These are phyloP conservation scores for Misgurnus mizolepis DNA, from an alignment of 2,113 vertebrate species.

Conservation along the genomic window DNA sequence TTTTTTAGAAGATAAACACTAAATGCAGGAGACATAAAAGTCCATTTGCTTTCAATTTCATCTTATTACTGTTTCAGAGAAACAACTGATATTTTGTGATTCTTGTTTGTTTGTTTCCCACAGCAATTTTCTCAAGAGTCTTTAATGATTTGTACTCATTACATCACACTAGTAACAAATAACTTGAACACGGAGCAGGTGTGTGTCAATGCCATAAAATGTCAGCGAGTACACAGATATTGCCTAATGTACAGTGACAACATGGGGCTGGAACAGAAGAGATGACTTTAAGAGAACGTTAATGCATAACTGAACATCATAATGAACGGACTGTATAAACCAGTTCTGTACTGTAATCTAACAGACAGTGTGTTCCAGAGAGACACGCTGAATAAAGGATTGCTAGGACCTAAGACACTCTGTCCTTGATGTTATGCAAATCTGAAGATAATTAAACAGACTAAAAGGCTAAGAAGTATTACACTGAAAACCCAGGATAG, in stretches of 20 bases:
- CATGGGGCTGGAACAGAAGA: not conserved
- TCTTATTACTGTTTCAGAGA: not conserved
- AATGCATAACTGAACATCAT: not conserved
- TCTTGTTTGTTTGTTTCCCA: not conserved
- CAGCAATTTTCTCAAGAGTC: not conserved
- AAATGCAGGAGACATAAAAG: not conserved
- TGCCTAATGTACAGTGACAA: not conserved
- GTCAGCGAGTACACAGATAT: not conserved
- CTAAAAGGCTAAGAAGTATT: too few relatives aligned
- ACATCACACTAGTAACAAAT: not conserved
- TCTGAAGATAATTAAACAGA: not conserved
- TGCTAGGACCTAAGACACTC: not conserved
- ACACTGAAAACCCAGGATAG: not conserved
- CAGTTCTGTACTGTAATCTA: not conserved
- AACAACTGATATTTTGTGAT: not conserved
- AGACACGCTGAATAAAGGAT: not conserved
- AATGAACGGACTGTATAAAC: not conserved
- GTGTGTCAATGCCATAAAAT: not conserved
- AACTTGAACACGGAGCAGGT: not conserved
- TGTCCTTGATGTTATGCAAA: not conserved
- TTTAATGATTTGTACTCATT: not conserved
- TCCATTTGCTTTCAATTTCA: not conserved
- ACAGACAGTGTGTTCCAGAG: not conserved
- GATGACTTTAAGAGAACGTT: not conserved
- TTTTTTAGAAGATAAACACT: not conserved